Evolutionary conservation across 2,797 vertebrate species (phyloP).

Genomic region (Hydrolagus colliei): DNA sequence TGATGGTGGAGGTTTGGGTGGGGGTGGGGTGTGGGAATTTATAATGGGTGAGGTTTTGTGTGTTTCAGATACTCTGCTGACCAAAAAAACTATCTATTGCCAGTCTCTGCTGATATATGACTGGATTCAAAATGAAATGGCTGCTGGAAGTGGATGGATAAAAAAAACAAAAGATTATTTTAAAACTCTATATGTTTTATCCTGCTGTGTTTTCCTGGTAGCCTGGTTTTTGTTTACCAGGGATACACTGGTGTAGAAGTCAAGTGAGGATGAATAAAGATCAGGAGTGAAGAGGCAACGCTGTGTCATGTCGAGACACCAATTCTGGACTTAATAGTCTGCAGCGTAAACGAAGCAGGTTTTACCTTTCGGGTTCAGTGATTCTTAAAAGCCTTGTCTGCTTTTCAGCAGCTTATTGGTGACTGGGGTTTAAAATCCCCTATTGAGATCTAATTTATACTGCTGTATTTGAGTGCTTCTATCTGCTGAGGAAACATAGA

Average conservation of each 20-base stretch:
- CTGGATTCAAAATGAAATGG: no score
- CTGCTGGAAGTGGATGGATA: no score
- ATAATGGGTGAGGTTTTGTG: no score
- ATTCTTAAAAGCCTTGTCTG: slow-evolving; percentile 62
- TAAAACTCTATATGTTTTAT: no score
- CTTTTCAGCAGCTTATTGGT: slow-evolving; percentile 56
- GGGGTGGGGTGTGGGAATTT: no score
- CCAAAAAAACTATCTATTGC: no score
- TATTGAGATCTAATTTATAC: slow-evolving; percentile 60
- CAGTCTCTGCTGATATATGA: no score
- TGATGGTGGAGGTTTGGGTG: no score
- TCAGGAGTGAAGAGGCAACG: not conserved
- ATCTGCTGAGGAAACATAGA: slow-evolving; percentile 45
- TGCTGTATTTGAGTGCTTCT: slow-evolving; percentile 42
- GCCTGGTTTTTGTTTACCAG: no score
- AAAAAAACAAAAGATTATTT: no score
- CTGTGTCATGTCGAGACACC: slow-evolving; percentile 51
- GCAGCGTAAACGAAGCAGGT: slow-evolving; percentile 68
- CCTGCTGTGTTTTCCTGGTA: no score
- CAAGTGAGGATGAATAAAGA: not conserved
- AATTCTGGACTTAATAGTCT: slow-evolving; percentile 61
- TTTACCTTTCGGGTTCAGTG: slow-evolving; percentile 61
- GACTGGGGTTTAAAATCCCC: slow-evolving; percentile 49
- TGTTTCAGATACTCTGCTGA: no score
- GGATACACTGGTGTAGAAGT: not conserved